Evolutionary conservation across 2,113 vertebrate species (phyloP).

Genomic region (Echinops telfairi): DNA sequence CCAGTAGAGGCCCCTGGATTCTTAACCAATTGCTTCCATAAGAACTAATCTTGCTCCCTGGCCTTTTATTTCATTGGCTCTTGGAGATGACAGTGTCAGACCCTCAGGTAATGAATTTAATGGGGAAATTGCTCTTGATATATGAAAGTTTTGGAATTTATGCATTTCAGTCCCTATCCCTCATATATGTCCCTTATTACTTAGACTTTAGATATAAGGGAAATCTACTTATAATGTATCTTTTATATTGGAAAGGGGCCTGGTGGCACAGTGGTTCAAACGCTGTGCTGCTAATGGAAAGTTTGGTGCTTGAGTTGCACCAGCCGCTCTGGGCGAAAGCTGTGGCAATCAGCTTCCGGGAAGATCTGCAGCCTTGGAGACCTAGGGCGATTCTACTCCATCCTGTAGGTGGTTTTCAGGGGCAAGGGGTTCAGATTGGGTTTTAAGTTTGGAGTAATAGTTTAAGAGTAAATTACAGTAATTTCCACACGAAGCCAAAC

Average conservation of each 20-base stretch:
- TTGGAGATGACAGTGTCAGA: not conserved
- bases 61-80: not conserved
- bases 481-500: constrained; percentile 33
- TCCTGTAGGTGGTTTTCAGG: too few relatives aligned
- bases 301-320: not conserved
- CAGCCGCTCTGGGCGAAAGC: not conserved
- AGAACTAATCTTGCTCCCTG: not conserved
- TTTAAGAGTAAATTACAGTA: constrained; percentile 51
- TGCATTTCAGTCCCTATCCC: not conserved
- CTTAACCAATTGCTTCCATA: not conserved
- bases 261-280: not conserved
- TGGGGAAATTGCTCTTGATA: not conserved
- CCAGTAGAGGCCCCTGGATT: not conserved
- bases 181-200: constrained; percentile 15
- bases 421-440: not conserved
- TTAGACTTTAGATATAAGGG: constrained; percentile 23
- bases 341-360: not conserved
- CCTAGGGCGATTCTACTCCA: not conserved
- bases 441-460: constrained; percentile 42
- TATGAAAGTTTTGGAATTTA: constrained; percentile 15
- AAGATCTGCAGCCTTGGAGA: not conserved
- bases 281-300: not conserved
- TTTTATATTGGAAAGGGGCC: constrained; percentile 22
- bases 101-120: not conserved
- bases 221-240: not conserved